phyloP scores from a whole-genome alignment of 2,797 vertebrate genomes.

The Sylvilagus floridanus region DNA sequence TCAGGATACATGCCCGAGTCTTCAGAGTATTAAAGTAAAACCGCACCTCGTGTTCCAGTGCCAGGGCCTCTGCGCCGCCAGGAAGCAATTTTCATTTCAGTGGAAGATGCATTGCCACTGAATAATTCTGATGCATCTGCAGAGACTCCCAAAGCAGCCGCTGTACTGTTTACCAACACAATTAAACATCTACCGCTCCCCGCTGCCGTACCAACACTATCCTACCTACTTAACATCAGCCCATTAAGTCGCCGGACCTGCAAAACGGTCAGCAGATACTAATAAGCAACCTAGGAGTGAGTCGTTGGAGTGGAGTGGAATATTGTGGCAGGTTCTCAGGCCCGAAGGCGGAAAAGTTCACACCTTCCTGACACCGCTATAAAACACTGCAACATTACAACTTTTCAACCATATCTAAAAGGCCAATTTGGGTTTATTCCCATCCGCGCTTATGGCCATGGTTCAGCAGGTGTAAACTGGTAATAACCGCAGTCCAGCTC shows the following conservation, averaged over 20 bases:
- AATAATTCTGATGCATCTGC: conserved; percentile 78
- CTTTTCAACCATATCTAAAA: conserved; percentile 92
- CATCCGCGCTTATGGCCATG: conserved; percentile 90
- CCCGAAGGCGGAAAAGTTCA: conserved; percentile 79
- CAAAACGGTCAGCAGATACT: conserved; percentile 85
- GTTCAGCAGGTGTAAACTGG: conserved; percentile 92
- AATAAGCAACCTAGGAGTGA: conserved; percentile 83
- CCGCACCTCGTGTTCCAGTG: background rate
- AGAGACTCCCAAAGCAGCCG: conserved; percentile 75
- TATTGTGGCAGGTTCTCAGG: conserved; percentile 67
- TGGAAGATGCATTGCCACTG: conserved; percentile 9
- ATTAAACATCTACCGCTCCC: conserved; percentile 80
- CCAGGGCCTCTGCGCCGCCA: background rate
- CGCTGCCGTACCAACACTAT: conserved; percentile 79
- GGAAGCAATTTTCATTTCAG: conserved; percentile 61
- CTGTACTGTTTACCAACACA: conserved; percentile 84
- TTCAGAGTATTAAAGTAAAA: background rate
- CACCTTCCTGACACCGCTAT: conserved; percentile 80
- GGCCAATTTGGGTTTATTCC: conserved; percentile 93
- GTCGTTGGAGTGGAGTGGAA: conserved; percentile 73
- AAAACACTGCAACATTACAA: conserved; percentile 86
- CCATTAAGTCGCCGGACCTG: conserved; percentile 83
- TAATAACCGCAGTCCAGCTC: conserved; percentile 93
- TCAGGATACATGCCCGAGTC: background rate
- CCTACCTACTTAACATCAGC: conserved; percentile 85